Evolutionary conservation across 2,888 invertebrate species (phyloP), one percentile per base, ranked within the genome.

Genomic region (Ecliptopera silaceata): DNA sequence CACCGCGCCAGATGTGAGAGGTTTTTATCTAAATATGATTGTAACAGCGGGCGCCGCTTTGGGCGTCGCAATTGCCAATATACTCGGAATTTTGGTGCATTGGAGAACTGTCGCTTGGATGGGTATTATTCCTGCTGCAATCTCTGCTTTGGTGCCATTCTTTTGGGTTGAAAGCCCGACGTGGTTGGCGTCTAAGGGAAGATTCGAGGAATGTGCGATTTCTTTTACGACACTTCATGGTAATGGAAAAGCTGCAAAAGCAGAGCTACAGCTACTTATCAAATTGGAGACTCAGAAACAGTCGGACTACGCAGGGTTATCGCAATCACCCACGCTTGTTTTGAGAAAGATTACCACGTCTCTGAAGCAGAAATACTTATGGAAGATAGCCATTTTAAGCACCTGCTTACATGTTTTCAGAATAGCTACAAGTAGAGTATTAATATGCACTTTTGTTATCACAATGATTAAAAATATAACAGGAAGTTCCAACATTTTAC

Each of bases 161-260:
- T 67, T 69, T 44, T 71, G 67, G 61, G 63, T 66, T 3, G 71
- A 72, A 53, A 72, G 72, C 44, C 72, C 72, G 1, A 56, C 65
- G 3, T 71, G 71, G 72, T 42, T 74, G 17, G 74, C 72, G 1
- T 66, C 65, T 4, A 66, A 69, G 46, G 71, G 72, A 8, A 56
- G 63, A 56, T 67, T 68, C 34, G 59, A 71, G 17, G 70, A 74
- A 38, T 72, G 70, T 32, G 48, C 56, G 29, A 22, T 4, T 2
- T 52, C 67, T 1, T 74, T 69, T 20, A 63, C 29, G 36, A 48
- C 56, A 3, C 50, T 72, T 4, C 68, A 66, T 10, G 63, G 61
- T 0, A 44, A 20, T 3, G 56, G 44, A 36, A 56, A 52, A 32
- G 32, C 39, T 0, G 55, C 46, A 1, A 52, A 56, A 18, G 61